Evolutionary conservation across 2,888 invertebrate species (phyloP), one percentile per base, ranked within the genome.

Genomic region (Pandemis cinnamomeana): DNA sequence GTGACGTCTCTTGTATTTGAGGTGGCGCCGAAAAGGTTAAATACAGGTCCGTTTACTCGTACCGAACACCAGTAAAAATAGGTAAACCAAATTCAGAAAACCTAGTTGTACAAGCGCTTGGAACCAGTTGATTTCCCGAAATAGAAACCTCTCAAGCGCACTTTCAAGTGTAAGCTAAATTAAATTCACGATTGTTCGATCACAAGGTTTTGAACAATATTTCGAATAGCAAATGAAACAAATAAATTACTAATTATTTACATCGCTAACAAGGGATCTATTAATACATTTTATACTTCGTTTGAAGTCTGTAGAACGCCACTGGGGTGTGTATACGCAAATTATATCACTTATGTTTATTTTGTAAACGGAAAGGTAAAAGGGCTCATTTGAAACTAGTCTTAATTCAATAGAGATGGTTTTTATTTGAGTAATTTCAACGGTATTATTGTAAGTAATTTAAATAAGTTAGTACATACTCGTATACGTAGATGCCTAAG

Each of bases 81-180:
- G 44, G 44, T n/a, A 55, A 20, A 55, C 2, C 15, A 55, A 20
- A 20, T 20, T 20, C 55, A 20, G 20, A 20, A 55, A n/a, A 7
- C 55, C 55, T 55, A 20, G 55, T 20, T 15, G n/a, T 20, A 2
- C 53, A 15, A 20, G 20, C 55, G 20, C 55, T 20, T 55, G 4
- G 4, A 60, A 6, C 60, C 36, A 60, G 11, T 36, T 36, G 60
- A 60, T 60, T 60, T 27, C 20, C 4, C 13, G 27, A 36, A 36
- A 60, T 60, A 6, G 1, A 60, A 60, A 36, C 55, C 55, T 8
- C 60, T 55, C 36, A 3, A 60, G 36, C 20, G 36, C 36, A 60
- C 27, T 60, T 60, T 60, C 36, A 60, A 60, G 27, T 60, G 36
- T 60, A 36, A 60, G 60, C 11, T 13, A 60, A 60, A 60, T 60